phyloP scores from a whole-genome alignment of 1,140 invertebrate species.

The Drosophila equinoxialis region DNA sequence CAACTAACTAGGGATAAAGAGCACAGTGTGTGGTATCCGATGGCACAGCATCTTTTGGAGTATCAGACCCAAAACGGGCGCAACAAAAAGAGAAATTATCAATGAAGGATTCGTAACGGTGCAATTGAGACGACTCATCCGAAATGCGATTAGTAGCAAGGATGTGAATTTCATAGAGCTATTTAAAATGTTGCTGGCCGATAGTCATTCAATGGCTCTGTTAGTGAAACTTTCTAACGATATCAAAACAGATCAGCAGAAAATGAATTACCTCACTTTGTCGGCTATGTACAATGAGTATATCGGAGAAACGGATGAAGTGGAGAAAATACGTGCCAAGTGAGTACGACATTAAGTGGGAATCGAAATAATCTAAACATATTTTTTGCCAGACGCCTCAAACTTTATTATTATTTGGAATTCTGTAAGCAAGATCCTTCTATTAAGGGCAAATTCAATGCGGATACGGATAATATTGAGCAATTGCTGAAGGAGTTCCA shows the following conservation, averaged over 20 bases:
- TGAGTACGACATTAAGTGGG: constrained; percentile 19
- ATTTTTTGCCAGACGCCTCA: constrained; percentile 59
- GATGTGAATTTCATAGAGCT: constrained; percentile 73
- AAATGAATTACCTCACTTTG: constrained; percentile 69
- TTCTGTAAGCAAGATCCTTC: constrained; percentile 75
- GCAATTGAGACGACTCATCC: constrained; percentile 66
- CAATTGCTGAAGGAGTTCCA: constrained; percentile 74
- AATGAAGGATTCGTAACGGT: constrained; percentile 67
- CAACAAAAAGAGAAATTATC: constrained; percentile 59
- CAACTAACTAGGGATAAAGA: constrained; percentile 73
- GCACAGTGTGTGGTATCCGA: constrained; percentile 74
- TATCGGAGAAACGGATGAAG: constrained; percentile 55
- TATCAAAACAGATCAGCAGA: constrained; percentile 73
- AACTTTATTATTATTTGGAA: constrained; percentile 77
- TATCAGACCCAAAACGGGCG: constrained; percentile 60
- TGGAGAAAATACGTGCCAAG: constrained; percentile 62
- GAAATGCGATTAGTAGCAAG: constrained; percentile 66
- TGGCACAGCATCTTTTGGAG: constrained; percentile 68
- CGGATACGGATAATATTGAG: constrained; percentile 73
- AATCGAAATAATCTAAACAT: not conserved
- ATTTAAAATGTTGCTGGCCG: constrained; percentile 66
- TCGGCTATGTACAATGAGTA: constrained; percentile 75
- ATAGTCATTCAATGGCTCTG: constrained; percentile 47
- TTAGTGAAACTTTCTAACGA: constrained; percentile 64
- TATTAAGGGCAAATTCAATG: constrained; percentile 69